Evolutionary conservation across 2,113 vertebrate genomes (phyloP).

Genomic region (Orcinus orca): DNA sequence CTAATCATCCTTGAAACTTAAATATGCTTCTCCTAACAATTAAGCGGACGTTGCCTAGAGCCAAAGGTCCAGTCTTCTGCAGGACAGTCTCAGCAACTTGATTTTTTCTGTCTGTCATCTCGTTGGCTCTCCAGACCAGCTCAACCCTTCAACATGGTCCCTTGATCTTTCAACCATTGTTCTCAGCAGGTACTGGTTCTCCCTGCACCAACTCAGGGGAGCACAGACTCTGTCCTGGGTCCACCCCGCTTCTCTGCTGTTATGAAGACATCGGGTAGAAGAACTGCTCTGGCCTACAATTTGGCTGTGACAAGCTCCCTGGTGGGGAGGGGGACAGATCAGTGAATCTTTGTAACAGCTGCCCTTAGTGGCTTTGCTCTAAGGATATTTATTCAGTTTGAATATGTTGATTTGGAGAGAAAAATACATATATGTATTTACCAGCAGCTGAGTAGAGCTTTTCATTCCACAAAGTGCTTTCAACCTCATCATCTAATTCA

Average conservation of each 20-base stretch:
- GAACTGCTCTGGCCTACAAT: not conserved
- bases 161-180: not conserved
- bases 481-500: not conserved
- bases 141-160: not conserved
- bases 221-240: not conserved
- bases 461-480: not conserved
- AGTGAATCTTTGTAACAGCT: not conserved
- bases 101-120: not conserved
- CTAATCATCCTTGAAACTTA: slow-evolving; percentile 64
- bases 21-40: slow-evolving; percentile 66
- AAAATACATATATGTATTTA: not conserved
- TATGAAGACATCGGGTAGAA: not conserved
- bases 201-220: not conserved
- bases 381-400: not conserved
- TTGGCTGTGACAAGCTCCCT: not conserved
- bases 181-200: not conserved
- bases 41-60: slow-evolving; percentile 62
- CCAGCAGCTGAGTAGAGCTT: not conserved
- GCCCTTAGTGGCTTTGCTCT: not conserved
- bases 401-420: not conserved
- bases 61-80: slow-evolving; percentile 38
- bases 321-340: not conserved
- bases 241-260: not conserved
- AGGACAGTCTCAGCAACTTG: not conserved
- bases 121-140: not conserved